These are phyloP conservation scores for Ramphastos sulfuratus DNA, from an alignment of 2,113 vertebrate species.

Conservation along the genomic window DNA sequence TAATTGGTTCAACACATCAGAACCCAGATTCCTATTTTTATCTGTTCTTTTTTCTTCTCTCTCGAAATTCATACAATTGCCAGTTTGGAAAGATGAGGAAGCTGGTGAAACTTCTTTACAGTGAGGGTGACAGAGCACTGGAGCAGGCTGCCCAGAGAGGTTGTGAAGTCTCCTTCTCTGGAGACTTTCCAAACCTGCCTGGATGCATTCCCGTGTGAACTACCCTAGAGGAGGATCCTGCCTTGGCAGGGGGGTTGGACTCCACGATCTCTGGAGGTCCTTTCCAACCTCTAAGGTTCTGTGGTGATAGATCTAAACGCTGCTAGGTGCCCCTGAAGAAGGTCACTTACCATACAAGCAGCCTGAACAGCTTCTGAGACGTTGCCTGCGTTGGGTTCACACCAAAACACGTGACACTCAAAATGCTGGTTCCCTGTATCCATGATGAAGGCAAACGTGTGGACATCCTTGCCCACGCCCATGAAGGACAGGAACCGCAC, in stretches of 20 bases:
- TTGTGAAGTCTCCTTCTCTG: too few species aligned
- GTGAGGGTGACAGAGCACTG: too few species aligned
- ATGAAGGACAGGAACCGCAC: constrained; percentile 98
- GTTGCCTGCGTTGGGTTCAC: constrained; percentile 91
- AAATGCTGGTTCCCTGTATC: constrained; percentile 95
- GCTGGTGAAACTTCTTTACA: too few species aligned
- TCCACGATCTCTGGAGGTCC: too few species aligned
- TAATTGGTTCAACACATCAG: neutral
- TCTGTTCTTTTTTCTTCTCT: neutral
- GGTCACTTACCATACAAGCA: constrained; percentile 91
- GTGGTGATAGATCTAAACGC: neutral
- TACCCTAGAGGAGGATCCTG: too few species aligned
- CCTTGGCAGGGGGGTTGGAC: too few species aligned
- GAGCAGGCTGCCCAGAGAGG: too few species aligned
- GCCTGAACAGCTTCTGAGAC: constrained; percentile 98
- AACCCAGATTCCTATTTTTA: neutral
- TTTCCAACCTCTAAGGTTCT: too few species aligned
- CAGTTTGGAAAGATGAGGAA: neutral
- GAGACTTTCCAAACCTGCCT: too few species aligned
- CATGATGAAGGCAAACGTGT: constrained; percentile 98
- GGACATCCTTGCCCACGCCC: constrained; percentile 93
- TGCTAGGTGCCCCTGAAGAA: neutral
- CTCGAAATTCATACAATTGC: neutral
- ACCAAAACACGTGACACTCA: constrained; percentile 97
- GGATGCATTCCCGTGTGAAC: too few species aligned